phyloP scores from a whole-genome alignment of 1,140 invertebrate species.

The Prorops nasuta region DNA sequence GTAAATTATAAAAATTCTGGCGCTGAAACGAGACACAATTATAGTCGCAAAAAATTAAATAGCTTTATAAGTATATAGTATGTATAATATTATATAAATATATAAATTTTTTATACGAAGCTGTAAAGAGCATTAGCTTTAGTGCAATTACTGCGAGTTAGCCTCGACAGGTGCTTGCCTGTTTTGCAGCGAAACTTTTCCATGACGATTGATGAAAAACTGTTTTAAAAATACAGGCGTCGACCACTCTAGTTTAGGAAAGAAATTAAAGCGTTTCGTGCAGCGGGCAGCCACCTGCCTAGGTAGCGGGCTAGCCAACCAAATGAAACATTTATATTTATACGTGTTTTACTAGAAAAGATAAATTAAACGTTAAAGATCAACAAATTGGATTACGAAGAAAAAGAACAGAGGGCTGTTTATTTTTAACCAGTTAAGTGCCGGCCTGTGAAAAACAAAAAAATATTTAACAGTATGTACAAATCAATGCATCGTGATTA shows the following conservation, averaged over 20 bases:
- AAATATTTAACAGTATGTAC: not conserved
- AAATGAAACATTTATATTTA: not conserved
- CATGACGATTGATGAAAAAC: not conserved
- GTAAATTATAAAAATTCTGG: slow-evolving; percentile 24
- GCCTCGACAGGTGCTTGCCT: slow-evolving; percentile 4
- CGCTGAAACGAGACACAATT: slow-evolving; percentile 29
- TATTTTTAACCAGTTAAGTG: slow-evolving; percentile 32
- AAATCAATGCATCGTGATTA: slow-evolving; percentile 17
- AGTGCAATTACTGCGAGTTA: slow-evolving; percentile 25
- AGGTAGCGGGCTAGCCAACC: slow-evolving; percentile 18
- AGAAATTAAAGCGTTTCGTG: not conserved
- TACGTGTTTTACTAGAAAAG: not conserved
- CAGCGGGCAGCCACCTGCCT: slow-evolving; percentile 6
- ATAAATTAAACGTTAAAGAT: not conserved
- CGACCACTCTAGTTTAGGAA: not conserved
- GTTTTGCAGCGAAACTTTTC: too few relatives aligned
- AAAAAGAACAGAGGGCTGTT: slow-evolving; percentile 24
- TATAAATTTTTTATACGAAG: slow-evolving; percentile 23
- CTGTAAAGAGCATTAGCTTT: slow-evolving; percentile 41
- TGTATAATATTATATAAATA: slow-evolving; percentile 1
- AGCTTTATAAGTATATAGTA: slow-evolving; percentile 11
- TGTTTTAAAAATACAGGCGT: not conserved
- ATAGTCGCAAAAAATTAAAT: slow-evolving; percentile 14
- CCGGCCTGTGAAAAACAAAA: slow-evolving; percentile 32
- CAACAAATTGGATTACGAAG: not conserved